Conservation (phyloP, 35 echinoderm and acorn worm genomes). For the Apostichopus californicus region DNA sequence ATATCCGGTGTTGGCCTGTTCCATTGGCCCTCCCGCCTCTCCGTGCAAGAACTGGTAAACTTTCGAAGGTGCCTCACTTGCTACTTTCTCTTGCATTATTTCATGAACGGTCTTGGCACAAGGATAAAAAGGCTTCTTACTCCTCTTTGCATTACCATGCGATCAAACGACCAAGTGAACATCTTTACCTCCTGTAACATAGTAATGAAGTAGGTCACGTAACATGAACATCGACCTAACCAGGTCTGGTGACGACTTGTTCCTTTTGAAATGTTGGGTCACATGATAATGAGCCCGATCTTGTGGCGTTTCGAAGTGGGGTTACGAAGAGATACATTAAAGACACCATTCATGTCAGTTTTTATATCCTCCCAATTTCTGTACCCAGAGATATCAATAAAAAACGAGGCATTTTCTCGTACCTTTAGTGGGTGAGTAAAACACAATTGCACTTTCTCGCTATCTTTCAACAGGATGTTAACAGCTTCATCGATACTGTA, state of each 20-base stretch:
- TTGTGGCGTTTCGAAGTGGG: not conserved
- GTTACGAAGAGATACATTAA: not conserved
- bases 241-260: not conserved
- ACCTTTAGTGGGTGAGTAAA: not conserved
- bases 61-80: not conserved
- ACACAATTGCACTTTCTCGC: too few species aligned
- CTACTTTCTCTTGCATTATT: not conserved
- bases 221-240: slow-evolving; percentile 1
- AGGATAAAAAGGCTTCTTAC: slow-evolving; percentile 17
- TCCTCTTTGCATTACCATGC: not conserved
- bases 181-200: not conserved
- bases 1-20: not conserved
- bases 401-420: slow-evolving; percentile 28
- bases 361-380: slow-evolving; percentile 32
- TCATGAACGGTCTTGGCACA: not conserved
- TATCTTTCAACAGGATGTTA: too few species aligned
- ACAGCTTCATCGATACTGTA: too few species aligned
- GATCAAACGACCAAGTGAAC: not conserved
- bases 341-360: slow-evolving; percentile 45
- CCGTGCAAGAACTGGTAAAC: too few species aligned
- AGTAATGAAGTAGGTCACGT: slow-evolving; percentile 8
- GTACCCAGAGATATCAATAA: slow-evolving; percentile 10
- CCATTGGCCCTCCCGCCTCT: too few species aligned
- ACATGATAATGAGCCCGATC: not conserved
- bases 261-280: not conserved